phyloP scores from a whole-genome alignment of 1,140 invertebrate species.

The Drosophila ficusphila region DNA sequence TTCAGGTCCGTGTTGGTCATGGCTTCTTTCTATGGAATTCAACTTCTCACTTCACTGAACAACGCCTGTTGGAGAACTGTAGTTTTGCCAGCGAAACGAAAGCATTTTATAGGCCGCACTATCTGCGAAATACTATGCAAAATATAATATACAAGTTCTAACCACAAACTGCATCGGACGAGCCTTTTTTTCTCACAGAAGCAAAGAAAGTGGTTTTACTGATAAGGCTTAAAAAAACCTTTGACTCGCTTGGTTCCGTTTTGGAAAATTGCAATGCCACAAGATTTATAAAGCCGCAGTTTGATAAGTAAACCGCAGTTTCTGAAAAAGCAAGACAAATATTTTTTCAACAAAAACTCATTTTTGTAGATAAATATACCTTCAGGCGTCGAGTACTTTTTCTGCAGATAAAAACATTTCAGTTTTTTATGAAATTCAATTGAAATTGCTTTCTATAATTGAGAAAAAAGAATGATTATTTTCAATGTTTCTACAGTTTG shows the following conservation, averaged over 20 bases:
- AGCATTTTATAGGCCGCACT: conserved; percentile 25
- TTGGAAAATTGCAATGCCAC: neutral
- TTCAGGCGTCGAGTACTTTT: no score
- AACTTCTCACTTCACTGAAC: neutral
- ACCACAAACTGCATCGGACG: conserved; percentile 19
- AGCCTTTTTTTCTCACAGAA: neutral
- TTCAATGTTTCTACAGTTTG: no score
- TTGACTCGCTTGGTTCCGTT: neutral
- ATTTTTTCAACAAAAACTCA: neutral
- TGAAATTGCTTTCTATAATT: no score
- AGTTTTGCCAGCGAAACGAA: neutral
- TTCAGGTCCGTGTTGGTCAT: conserved; percentile 69
- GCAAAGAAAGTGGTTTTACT: neutral
- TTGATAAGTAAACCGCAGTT: neutral
- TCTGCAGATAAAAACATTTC: no score
- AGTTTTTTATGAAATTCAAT: no score
- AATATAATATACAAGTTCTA: neutral
- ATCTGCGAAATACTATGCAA: neutral
- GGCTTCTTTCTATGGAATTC: neutral
- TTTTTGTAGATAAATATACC: no score
- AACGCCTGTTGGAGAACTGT: conserved; percentile 8
- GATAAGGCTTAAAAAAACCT: conserved; percentile 11
- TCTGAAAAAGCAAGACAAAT: neutral
- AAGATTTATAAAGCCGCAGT: neutral
- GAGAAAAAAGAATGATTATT: no score